Evolutionary conservation across 2,888 invertebrate genomes (phyloP).

Genomic region (Netelia melanura): DNA sequence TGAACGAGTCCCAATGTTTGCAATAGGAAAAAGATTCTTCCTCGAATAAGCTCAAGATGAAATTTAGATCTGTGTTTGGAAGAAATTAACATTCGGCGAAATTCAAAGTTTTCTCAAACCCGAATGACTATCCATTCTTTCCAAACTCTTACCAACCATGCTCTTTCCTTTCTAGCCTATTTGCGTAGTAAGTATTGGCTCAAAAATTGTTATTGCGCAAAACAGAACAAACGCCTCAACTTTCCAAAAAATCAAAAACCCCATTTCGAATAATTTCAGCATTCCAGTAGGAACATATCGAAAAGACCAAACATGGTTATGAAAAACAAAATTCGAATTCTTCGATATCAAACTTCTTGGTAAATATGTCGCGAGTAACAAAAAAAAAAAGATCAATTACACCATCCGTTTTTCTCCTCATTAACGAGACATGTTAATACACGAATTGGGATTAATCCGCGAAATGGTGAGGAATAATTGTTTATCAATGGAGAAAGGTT

Average conservation of each 20-base stretch:
- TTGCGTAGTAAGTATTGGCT: too few relatives aligned
- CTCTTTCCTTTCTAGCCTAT: too few relatives aligned
- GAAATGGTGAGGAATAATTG: background rate
- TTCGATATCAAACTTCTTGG: background rate
- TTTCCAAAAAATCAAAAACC: background rate
- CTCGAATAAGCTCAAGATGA: too few relatives aligned
- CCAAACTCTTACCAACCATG: too few relatives aligned
- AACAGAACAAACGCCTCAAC: background rate
- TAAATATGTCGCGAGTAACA: background rate
- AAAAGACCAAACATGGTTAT: background rate
- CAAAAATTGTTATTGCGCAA: background rate
- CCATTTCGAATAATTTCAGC: too few relatives aligned
- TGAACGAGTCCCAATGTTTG: background rate
- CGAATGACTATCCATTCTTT: too few relatives aligned
- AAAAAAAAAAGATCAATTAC: background rate
- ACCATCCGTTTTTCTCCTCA: background rate
- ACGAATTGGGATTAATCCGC: background rate
- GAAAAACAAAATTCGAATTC: background rate
- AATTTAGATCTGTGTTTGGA: too few relatives aligned
- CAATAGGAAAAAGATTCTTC: background rate
- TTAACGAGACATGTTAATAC: background rate
- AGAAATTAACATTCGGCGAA: too few relatives aligned
- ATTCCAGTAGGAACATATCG: background rate
- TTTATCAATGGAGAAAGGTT: constrained; percentile 32
- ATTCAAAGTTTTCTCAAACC: too few relatives aligned